phyloP scores from a whole-genome alignment of 2,888 invertebrate species.

The Clepsis dumicolana region DNA sequence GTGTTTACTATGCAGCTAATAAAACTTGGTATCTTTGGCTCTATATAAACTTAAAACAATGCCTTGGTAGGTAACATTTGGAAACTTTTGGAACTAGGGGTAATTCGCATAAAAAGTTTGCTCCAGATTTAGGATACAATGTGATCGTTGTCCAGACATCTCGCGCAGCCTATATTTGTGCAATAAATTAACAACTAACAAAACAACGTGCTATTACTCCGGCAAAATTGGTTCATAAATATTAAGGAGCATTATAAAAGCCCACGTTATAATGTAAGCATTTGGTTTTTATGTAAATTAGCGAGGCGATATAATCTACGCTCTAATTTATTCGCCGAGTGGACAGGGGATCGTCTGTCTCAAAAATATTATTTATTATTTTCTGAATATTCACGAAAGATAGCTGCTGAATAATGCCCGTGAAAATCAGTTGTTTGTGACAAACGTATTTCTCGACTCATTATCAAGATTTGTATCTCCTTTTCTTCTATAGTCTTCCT shows the following conservation, averaged over 20 bases:
- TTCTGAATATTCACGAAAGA: slow-evolving; percentile 12
- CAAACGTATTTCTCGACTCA: background rate
- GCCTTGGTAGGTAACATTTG: too few species aligned
- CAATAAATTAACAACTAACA: slow-evolving; percentile 62
- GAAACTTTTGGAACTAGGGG: too few species aligned
- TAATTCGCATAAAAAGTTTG: background rate
- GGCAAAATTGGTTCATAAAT: slow-evolving; percentile 69
- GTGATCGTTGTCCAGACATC: too few species aligned
- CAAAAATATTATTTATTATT: slow-evolving; percentile 7
- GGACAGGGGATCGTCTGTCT: slow-evolving; percentile 10
- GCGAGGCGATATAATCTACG: slow-evolving; percentile 52
- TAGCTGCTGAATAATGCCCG: background rate
- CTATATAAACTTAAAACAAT: background rate
- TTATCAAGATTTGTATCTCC: background rate
- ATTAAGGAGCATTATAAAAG: slow-evolving; percentile 61
- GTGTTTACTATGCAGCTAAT: slow-evolving; percentile 20
- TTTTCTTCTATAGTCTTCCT: too few species aligned
- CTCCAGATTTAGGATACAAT: slow-evolving; percentile 50
- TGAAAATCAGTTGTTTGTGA: background rate
- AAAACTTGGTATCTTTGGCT: too few species aligned
- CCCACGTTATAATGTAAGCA: slow-evolving; percentile 57
- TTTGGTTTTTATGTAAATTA: slow-evolving; percentile 60
- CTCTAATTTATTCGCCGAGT: slow-evolving; percentile 50
- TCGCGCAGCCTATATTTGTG: slow-evolving; percentile 52
- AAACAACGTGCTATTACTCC: slow-evolving; percentile 60